These are phyloP conservation scores for Idris sp. DNA, from an alignment of 1,140 invertebrate species.

Conservation along the genomic window DNA sequence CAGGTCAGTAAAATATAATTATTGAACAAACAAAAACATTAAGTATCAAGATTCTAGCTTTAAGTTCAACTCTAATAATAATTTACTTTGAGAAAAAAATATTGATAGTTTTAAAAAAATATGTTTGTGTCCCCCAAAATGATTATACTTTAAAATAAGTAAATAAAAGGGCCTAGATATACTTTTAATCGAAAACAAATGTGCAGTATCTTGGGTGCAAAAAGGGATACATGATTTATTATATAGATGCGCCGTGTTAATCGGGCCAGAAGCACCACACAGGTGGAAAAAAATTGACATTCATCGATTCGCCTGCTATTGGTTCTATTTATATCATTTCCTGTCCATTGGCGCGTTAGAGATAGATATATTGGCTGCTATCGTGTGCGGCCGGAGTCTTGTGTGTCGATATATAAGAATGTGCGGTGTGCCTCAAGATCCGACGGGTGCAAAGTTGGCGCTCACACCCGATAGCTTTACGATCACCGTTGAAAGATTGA, in stretches of 20 bases:
- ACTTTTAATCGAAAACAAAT: slow-evolving; percentile 19
- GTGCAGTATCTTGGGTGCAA: slow-evolving; percentile 7
- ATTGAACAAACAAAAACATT: too few relatives aligned
- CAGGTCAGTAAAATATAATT: slow-evolving; percentile 53
- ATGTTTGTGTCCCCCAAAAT: too few relatives aligned
- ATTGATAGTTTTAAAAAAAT: too few relatives aligned
- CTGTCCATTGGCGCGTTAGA: slow-evolving; percentile 66
- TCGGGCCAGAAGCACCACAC: slow-evolving; percentile 35
- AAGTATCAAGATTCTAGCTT: too few relatives aligned
- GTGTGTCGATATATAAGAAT: slow-evolving; percentile 55
- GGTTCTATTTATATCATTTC: slow-evolving; percentile 70
- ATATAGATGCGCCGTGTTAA: slow-evolving; percentile 34
- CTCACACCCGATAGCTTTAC: slow-evolving; percentile 71
- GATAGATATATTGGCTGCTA: slow-evolving; percentile 64
- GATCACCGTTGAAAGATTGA: slow-evolving; percentile 74
- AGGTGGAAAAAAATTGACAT: slow-evolving; percentile 64
- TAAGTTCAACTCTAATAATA: too few relatives aligned
- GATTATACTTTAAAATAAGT: too few relatives aligned
- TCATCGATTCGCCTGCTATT: slow-evolving; percentile 54
- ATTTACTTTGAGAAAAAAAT: too few relatives aligned
- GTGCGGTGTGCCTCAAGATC: slow-evolving; percentile 49
- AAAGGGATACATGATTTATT: slow-evolving; percentile 38
- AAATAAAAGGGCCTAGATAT: too few relatives aligned
- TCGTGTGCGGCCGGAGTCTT: slow-evolving; percentile 49
- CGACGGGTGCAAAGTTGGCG: slow-evolving; percentile 59